Evolutionary conservation across 2,888 invertebrate species (phyloP), one percentile per base, ranked within the genome.

Genomic region (Caenorhabditis auriculariae): DNA sequence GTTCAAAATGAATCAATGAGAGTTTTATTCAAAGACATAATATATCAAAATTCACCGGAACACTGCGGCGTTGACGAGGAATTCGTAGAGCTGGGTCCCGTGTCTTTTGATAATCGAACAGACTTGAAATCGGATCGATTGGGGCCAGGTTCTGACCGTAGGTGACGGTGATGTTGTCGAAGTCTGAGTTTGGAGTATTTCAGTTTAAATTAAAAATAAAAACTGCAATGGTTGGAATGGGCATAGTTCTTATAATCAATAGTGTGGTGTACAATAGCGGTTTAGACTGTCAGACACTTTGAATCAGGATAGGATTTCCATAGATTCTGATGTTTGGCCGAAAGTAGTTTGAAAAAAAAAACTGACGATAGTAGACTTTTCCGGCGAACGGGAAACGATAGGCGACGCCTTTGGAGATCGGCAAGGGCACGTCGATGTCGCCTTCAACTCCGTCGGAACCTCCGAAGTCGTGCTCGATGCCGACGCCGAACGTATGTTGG

Each of bases 121-220:
- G 50, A 24, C 63, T 70, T 12, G 60, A 29, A 52, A 67, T 69
- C 6, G 76, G 76, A 39, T 76, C 76, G 42, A 76, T 60, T 3
- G 74, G 76, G 7, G 67, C 59, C 26, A 74, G 43, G 41, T 74
- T 70, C 27, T 74, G 74, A 17, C 76, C 76, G 48, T 76, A 76
- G 23, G 70, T 60, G 21, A 76, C 54, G 3, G 76, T 73, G 53
- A 76, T 58, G 57, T 76, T 76, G 53, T 76, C 76, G 29, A 48
- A 52, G 41, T 54, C 74, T 73, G 70, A 54, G 69, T n/a, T n/a
- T n/a, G n/a, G n/a, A n/a, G n/a, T n/a, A n/a, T n/a, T n/a, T n/a
- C n/a, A n/a, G n/a, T n/a, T n/a, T n/a, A n/a, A n/a, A n/a, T n/a
- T n/a, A n/a, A n/a, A n/a, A n/a, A n/a, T n/a, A 27, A 3, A 35